Conservation (phyloP, 30 jellyfish, hydroid and myxozoan species). For the Aurelia coerulea region DNA sequence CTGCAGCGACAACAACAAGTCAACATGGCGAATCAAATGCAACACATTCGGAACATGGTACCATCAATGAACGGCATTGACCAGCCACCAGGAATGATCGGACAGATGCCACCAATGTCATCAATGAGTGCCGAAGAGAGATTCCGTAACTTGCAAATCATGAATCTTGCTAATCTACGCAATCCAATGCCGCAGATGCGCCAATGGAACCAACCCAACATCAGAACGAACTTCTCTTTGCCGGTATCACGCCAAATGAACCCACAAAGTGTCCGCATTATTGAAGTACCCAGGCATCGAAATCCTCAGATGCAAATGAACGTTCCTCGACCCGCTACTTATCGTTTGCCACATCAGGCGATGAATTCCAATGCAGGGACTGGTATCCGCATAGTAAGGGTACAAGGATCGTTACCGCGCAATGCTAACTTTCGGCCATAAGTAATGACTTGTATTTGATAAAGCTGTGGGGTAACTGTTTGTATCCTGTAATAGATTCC, state of each 20-base stretch:
- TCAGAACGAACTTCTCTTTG: background rate
- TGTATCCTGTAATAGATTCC: no score
- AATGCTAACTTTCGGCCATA: constrained; percentile 7
- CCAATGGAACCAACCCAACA: constrained; percentile 11
- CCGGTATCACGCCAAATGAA: background rate
- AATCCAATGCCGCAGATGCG: background rate
- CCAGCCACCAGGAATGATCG: background rate
- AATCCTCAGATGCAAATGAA: no score
- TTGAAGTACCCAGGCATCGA: background rate
- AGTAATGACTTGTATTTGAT: no score
- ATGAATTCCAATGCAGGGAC: background rate
- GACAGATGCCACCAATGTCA: constrained; percentile 9
- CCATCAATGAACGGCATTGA: background rate
- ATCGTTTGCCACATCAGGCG: constrained; percentile 13
- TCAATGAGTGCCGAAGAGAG: constrained; percentile 38
- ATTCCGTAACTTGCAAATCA: constrained; percentile 38
- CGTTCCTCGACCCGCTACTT: no score
- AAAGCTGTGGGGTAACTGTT: no score
- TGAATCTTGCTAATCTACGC: constrained; percentile 39
- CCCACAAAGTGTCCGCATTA: background rate
- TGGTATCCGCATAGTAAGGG: constrained; percentile 20
- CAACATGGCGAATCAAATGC: constrained; percentile 26
- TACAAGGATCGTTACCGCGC: constrained; percentile 32
- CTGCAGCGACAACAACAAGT: constrained; percentile 46
- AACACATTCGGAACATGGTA: background rate